Evolutionary conservation across 2,113 vertebrate species (phyloP), one percentile per base, ranked within the genome.

Genomic region (Columbina picui): DNA sequence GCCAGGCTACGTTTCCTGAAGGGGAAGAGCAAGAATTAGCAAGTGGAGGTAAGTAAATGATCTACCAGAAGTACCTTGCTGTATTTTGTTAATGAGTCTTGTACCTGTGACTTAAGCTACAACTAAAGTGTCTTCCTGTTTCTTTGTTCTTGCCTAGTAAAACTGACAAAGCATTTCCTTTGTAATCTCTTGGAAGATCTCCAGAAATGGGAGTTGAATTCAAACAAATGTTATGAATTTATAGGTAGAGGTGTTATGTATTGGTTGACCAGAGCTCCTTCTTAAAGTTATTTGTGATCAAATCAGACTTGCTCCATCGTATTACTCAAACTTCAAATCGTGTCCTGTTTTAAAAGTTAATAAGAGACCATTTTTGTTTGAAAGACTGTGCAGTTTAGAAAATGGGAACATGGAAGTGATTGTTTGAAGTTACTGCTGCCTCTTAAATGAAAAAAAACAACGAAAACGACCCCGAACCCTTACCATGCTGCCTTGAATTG

Each of bases 1-100:
- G 97, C 98, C 99, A 99, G 98, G 98, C 98, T 80, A 98, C 98
- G 3, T 99, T 99, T 97, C 96, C 98, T 75, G 99, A 99, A 97
- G 97, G 98, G 90, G 99, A 99, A 95, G 99, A 99, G 34, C 97
- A 97, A 91, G 97, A 98, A 84, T 95, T 98, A 89, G 97, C 98
- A 96, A 98, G 98, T 97, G 98, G 98, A 98, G 99, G 99, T 99
- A 98, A 85, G 99, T 98, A 87, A 90, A 65, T 69, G 32, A 61
- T n/a, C 52, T 80, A 26, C 11, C n/a, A n/a, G 78, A 87, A 84
- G 69, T 55, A 89, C 23, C 45, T 86, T 87, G 49, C 41, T 1
- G 1, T 64, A 12, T 65, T 74, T 82, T 91, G 36, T 59, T 68
- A 25, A 41, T 19, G 12, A 81, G 64, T 75, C 67, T 41, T 45